A percentile compares a stretch with the other conserved stretches of the same genome.
Evolutionary conservation across 1,140 invertebrate species (phyloP).

Genomic region (Oncopeltus fasciatus): DNA sequence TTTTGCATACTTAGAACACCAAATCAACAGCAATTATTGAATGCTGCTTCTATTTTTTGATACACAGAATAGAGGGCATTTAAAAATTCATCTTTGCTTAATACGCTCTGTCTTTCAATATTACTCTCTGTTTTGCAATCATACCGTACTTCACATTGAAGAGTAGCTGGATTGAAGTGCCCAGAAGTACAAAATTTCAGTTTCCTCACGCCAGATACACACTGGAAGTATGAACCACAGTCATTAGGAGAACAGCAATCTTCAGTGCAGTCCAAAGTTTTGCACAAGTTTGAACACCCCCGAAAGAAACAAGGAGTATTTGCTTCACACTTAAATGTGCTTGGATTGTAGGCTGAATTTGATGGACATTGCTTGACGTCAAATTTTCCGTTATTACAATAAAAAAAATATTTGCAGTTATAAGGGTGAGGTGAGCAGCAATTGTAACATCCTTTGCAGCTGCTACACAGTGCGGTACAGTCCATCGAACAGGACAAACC

Average conservation of each 20-base stretch:
- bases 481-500: neutral
- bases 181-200: neutral
- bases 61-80: neutral
- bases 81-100: neutral
- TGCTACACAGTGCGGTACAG: neutral
- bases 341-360: neutral
- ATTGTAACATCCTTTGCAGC: neutral
- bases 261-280: neutral
- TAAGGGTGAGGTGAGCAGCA: neutral
- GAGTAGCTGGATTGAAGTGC: neutral
- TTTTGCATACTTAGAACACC: neutral
- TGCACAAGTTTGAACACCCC: neutral
- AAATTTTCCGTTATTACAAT: neutral
- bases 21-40: neutral
- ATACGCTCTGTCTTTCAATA: neutral
- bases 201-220: neutral
- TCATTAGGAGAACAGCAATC: neutral
- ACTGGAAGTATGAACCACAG: neutral
- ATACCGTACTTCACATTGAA: neutral
- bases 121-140: neutral
- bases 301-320: neutral
- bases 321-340: neutral
- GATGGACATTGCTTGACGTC: neutral
- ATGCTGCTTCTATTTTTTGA: neutral
- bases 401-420: constrained; percentile 1